Percentiles rank a stretch among this genome's conserved stretches.
Conservation (phyloP, 2,888 invertebrate genomes). For the Drosophila eohydei region DNA sequence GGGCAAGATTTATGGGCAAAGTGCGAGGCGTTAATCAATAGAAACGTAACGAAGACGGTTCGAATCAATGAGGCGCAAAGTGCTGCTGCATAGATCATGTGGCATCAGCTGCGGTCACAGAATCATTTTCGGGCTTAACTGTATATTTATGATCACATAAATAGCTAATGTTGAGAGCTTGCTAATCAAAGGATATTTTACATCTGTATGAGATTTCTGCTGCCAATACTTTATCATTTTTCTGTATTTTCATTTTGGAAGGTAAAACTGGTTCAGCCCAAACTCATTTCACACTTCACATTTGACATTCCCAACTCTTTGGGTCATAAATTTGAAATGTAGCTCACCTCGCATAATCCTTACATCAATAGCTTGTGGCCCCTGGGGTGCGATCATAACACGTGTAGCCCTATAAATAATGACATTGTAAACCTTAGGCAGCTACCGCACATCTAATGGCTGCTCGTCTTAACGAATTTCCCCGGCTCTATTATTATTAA, state of each 20-base stretch:
- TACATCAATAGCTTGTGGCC: conserved; percentile 50
- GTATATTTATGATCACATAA: background rate
- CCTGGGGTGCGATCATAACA: conserved; percentile 73
- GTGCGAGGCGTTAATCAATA: conserved; percentile 53
- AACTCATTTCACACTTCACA: conserved; percentile 26
- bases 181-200: background rate
- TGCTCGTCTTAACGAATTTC: conserved; percentile 29
- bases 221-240: background rate
- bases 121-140: background rate
- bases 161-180: background rate
- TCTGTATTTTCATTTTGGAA: background rate
- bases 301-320: conserved; percentile 42
- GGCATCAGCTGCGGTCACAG: conserved; percentile 19
- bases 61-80: conserved; percentile 28
- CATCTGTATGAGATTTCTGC: no score
- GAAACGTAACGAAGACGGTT: conserved; percentile 29
- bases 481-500: conserved; percentile 51
- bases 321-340: conserved; percentile 50
- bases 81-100: conserved; percentile 26
- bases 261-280: conserved; percentile 5
- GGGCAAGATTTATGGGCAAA: conserved; percentile 65
- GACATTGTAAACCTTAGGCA: conserved; percentile 39
- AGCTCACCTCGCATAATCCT: conserved; percentile 41
- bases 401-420: conserved; percentile 72
- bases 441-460: conserved; percentile 40